Percentiles rank a stretch among this genome's conserved stretches.
Conservation (phyloP, 2,888 invertebrate genomes). For the Uloborus plumipes region DNA sequence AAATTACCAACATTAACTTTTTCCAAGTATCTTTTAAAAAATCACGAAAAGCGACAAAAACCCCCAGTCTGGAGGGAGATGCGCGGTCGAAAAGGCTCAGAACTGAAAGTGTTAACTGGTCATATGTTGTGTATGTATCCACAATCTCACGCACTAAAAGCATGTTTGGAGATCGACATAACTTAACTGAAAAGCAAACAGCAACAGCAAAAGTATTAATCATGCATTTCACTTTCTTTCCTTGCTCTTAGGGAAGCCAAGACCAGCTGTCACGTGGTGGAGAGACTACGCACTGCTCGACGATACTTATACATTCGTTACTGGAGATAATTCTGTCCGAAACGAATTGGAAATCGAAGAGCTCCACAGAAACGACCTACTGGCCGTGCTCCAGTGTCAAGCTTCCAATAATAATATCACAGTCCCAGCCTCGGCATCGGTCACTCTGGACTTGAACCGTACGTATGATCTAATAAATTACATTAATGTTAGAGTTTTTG, state of each 20-base stretch:
- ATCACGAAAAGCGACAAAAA: no score
- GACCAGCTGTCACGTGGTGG: slow-evolving; percentile 65
- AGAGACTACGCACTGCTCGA: slow-evolving; percentile 74
- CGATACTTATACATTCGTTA: slow-evolving; percentile 62
- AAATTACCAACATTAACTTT: no score
- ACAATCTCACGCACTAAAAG: no score
- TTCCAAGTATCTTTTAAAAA: no score
- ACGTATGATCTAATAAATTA: slow-evolving; percentile 74
- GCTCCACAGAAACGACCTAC: slow-evolving; percentile 84
- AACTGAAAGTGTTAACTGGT: no score
- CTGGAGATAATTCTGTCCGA: slow-evolving; percentile 62
- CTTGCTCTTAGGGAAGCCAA: slow-evolving; percentile 57
- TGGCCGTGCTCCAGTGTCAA: slow-evolving; percentile 88
- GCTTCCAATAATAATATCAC: slow-evolving; percentile 87
- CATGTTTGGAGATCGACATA: no score
- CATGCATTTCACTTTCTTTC: not conserved
- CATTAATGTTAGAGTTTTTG: no score
- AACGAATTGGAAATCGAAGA: slow-evolving; percentile 83
- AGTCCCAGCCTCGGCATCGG: slow-evolving; percentile 82
- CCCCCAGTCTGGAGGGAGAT: no score
- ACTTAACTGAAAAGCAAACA: no score
- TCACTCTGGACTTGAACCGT: slow-evolving; percentile 92
- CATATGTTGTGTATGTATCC: no score
- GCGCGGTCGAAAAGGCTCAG: no score
- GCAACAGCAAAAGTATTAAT: not conserved